A percentile compares a stretch with the other conserved stretches of the same genome.
Evolutionary conservation across 2,888 invertebrate genomes (phyloP).

Genomic region (Fragum fragum): DNA sequence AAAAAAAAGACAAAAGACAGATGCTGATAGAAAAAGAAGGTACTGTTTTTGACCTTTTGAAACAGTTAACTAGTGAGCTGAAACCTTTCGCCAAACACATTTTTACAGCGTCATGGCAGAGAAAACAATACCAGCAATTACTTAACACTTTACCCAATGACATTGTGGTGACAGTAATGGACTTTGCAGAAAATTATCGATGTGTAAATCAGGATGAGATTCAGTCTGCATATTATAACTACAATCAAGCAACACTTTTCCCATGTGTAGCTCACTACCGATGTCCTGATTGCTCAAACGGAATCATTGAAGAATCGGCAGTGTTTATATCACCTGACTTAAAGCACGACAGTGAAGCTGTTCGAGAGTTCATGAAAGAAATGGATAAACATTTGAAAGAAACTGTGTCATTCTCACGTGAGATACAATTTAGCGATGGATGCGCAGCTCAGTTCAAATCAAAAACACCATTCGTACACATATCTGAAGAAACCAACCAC

Average conservation of each 20-base stretch:
- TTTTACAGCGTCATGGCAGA: conserved; percentile 34
- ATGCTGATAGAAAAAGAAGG: conserved; percentile 25
- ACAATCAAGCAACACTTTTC: conserved; percentile 25
- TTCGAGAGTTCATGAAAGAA: neutral
- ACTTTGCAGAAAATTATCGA: conserved; percentile 33
- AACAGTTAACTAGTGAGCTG: conserved; percentile 16
- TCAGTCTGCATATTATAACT: conserved; percentile 18
- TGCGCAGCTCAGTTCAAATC: conserved; percentile 36
- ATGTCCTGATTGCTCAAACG: conserved; percentile 22
- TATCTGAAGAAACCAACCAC: conserved; percentile 9
- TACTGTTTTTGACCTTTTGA: conserved; percentile 2
- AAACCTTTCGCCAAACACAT: conserved; percentile 24
- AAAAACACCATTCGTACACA: neutral
- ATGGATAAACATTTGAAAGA: conserved; percentile 25
- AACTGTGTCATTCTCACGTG: conserved; percentile 8
- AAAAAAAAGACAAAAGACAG: conserved; percentile 17
- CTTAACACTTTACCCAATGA: conserved; percentile 6
- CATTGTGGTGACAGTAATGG: conserved; percentile 1
- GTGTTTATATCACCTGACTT: conserved; percentile 27
- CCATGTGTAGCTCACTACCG: conserved; percentile 28
- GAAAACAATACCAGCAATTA: neutral
- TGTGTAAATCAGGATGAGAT: conserved; percentile 24
- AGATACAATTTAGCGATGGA: conserved; percentile 37
- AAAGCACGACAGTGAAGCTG: conserved; percentile 32
- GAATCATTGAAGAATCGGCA: conserved; percentile 12